Evolutionary conservation across 1,140 invertebrate species (phyloP), one percentile per base, ranked within the genome.

Genomic region (Heliconius congener): DNA sequence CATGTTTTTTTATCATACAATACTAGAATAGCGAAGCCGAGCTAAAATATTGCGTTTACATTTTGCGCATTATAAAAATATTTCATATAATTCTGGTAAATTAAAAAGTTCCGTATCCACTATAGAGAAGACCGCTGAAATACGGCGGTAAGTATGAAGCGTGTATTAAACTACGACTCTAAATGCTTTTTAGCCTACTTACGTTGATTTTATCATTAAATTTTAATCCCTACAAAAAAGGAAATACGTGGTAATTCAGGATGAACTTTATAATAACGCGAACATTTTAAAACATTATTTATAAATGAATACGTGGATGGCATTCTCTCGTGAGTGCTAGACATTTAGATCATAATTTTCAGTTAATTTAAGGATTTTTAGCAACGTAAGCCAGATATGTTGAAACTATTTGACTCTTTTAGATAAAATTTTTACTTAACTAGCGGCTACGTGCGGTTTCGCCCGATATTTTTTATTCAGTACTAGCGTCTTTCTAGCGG

Each of bases 41-140:
- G 57, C 18, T 70, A 46, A 76, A 76, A 76, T 70, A 76, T 76
- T 76, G 74, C 60, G 71, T 76, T 76, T 76, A 70, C 74, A 76
- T 76, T 37, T 76, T 39, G 42, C 27, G 60, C 27, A 76, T 76
- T 74, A 74, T 42, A 76, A 66, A 75, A 66, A 75, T 75, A 74
- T 75, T 66, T 27, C 39, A 75, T 75, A 75, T 75, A 75, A 75
- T 66, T 75, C 74, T 16, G 52, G 74, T 37, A 66, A 70, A 76
- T 76, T 70, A 76, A 76, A 76, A 76, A 70, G 11, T 70, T 76
- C 71, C 57, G 60, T 71, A 46, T 46, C 13, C 4, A 50, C 16
- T 66, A 66, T 70, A 46, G 57, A 76, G 74, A 76, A 60, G 37
- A 76, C 70, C 42, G 42, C 42, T 46, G 42, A 5, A 46, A 46